These are phyloP conservation scores for Saccostrea glomerata DNA, from an alignment of 1,140 invertebrate species.

Conservation along the genomic window DNA sequence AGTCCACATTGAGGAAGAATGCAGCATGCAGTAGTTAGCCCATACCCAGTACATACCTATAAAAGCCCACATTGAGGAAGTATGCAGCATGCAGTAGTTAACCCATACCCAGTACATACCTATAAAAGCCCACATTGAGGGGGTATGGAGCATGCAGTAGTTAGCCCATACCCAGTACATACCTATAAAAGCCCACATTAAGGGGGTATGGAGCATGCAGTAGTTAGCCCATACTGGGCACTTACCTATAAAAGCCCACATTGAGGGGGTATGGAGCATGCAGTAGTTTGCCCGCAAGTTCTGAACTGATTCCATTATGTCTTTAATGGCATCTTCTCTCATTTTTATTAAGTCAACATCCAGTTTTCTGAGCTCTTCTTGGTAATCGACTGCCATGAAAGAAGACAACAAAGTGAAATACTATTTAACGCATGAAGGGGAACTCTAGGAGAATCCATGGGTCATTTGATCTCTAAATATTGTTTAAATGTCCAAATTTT, in stretches of 20 bases:
- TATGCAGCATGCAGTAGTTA: too few relatives aligned
- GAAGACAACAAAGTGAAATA: background rate
- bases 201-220: background rate
- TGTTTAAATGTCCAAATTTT: too few relatives aligned
- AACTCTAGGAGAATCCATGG: too few relatives aligned
- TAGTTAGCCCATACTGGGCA: background rate
- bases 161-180: constrained; percentile 51
- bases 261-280: constrained; percentile 52
- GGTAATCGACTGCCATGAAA: background rate
- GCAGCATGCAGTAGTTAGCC: constrained; percentile 59
- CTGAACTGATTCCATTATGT: constrained; percentile 41
- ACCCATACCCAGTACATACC: too few relatives aligned
- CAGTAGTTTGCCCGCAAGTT: constrained; percentile 60
- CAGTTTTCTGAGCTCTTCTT: constrained; percentile 28
- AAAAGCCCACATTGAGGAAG: background rate
- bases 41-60: constrained; percentile 52
- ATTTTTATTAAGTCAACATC: constrained; percentile 41
- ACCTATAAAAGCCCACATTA: constrained; percentile 50
- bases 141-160: constrained; percentile 51
- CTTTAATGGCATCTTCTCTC: constrained; percentile 34
- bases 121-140: background rate
- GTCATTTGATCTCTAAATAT: too few relatives aligned
- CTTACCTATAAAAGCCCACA: constrained; percentile 64
- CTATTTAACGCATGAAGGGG: background rate
- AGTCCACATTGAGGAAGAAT: background rate